phyloP scores from a whole-genome alignment of 30 jellyfish, hydroid and myxozoan genomes.

The Hydractinia echinata region DNA sequence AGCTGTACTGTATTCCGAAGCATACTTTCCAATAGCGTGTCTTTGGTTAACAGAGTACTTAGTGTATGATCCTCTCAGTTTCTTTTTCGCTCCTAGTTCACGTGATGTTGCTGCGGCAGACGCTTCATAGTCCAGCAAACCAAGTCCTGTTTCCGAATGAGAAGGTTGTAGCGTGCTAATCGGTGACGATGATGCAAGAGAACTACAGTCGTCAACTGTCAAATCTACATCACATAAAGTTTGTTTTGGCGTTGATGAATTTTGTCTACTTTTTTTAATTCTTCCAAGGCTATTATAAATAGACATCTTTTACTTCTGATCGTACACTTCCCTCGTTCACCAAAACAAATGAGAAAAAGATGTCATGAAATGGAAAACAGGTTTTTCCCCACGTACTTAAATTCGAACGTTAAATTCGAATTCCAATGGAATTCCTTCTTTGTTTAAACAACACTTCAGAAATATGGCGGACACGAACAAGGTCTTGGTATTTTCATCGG shows the following conservation, averaged over 20 bases:
- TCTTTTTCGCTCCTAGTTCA: not conserved
- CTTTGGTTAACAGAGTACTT: too few relatives aligned
- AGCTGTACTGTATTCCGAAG: too few relatives aligned
- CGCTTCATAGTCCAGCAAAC: too few relatives aligned
- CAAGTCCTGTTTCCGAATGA: too few relatives aligned
- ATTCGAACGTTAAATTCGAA: not conserved
- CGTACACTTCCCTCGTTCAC: not conserved
- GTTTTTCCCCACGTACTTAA: not conserved
- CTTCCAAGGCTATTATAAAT: not conserved
- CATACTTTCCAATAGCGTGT: too few relatives aligned
- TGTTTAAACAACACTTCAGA: not conserved
- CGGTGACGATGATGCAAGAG: slow-evolving; percentile 6
- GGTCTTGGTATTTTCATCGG: not conserved
- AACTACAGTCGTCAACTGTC: slow-evolving; percentile 12
- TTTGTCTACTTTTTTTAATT: not conserved
- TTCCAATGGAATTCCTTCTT: not conserved
- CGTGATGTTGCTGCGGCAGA: too few relatives aligned
- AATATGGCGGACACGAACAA: not conserved
- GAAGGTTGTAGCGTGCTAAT: not conserved
- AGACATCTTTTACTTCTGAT: slow-evolving; percentile 16
- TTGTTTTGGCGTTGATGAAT: slow-evolving; percentile 7
- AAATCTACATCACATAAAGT: slow-evolving; percentile 11
- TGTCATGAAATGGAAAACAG: not conserved
- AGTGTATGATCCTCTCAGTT: not conserved
- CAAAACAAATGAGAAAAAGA: not conserved